Conservation (phyloP, 1,140 invertebrate species). For the Ectropis grisescens region DNA sequence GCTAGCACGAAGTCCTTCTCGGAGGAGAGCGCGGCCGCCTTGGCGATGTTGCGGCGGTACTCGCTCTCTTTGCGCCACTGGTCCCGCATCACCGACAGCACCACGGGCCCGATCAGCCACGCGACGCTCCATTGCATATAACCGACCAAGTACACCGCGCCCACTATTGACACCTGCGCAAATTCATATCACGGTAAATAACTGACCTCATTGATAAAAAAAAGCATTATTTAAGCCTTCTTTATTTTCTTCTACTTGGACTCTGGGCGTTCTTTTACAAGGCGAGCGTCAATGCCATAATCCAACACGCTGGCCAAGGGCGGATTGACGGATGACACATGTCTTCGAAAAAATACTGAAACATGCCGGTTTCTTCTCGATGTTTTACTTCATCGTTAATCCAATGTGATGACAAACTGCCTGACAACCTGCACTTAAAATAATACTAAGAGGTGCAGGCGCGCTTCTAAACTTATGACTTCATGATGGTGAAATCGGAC, state of each 20-base stretch:
- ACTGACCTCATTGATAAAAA: neutral
- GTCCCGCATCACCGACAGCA: constrained; percentile 83
- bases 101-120: constrained; percentile 88
- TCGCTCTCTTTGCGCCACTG: constrained; percentile 83
- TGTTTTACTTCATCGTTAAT: neutral
- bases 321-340: too few relatives aligned
- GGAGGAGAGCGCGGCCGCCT: constrained; percentile 81
- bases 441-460: neutral
- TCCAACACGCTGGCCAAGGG: too few relatives aligned
- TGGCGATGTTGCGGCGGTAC: constrained; percentile 82
- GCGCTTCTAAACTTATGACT: too few relatives aligned
- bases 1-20: constrained; percentile 91
- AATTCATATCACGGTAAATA: constrained; percentile 6
- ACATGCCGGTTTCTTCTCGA: too few relatives aligned
- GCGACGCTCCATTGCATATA: constrained; percentile 89
- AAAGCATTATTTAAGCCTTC: neutral
- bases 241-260: neutral
- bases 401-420: neutral
- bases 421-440: neutral
- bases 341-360: too few relatives aligned
- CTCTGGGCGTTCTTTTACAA: neutral
- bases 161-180: constrained; percentile 64
- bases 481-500: too few relatives aligned
- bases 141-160: constrained; percentile 84
- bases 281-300: too few relatives aligned